Conservation (phyloP, 2,888 invertebrate species). For the Archips xylosteana region DNA sequence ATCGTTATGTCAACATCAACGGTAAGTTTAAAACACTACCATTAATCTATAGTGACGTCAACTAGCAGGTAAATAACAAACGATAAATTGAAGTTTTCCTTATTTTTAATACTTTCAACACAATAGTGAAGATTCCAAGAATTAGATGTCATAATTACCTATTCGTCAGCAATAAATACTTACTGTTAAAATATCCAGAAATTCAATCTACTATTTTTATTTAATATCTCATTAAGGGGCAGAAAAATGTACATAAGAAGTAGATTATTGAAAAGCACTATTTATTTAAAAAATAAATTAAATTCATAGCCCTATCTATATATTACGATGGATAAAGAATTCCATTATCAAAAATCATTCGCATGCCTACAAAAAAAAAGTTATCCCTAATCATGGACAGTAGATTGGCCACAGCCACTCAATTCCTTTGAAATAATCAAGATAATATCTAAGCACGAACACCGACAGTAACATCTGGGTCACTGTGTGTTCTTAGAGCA, state of each 20-base stretch:
- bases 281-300: too few relatives aligned
- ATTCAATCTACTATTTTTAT: too few relatives aligned
- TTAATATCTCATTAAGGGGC: too few relatives aligned
- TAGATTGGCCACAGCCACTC: neutral
- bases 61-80: neutral
- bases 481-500: conserved; percentile 1
- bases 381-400: neutral
- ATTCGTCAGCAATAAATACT: neutral
- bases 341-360: too few relatives aligned
- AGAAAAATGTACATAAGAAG: too few relatives aligned
- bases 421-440: conserved; percentile 34
- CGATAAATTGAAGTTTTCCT: neutral
- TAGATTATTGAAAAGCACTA: too few relatives aligned
- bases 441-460: conserved; percentile 25
- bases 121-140: neutral
- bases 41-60: neutral
- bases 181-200: too few relatives aligned
- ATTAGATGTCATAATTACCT: neutral
- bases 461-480: conserved; percentile 24
- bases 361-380: neutral
- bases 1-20: neutral
- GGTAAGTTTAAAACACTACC: neutral
- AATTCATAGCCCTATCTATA: too few relatives aligned
- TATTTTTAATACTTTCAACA: neutral
- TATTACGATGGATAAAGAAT: too few relatives aligned